These are phyloP conservation scores for Alectura lathami DNA, from an alignment of 2,113 vertebrate genomes.

Conservation along the genomic window DNA sequence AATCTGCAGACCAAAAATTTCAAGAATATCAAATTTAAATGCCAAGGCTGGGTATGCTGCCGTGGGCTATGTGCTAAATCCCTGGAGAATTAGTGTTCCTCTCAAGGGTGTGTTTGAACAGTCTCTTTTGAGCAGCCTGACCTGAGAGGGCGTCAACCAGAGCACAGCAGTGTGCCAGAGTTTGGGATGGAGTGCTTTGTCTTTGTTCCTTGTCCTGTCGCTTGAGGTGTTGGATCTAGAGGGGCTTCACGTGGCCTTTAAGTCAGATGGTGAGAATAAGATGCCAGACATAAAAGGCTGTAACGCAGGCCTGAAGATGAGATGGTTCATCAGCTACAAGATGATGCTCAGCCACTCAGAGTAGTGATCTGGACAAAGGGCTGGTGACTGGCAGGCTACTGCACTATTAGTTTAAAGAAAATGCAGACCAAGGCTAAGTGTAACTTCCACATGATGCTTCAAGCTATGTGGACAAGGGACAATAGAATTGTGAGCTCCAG, in stretches of 20 bases:
- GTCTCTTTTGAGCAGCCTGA: background rate
- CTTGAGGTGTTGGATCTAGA: rapidly evolving
- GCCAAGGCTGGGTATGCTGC: background rate
- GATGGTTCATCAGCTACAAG: background rate
- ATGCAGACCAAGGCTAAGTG: background rate
- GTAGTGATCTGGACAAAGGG: background rate
- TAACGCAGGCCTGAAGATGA: background rate
- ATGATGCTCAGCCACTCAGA: background rate
- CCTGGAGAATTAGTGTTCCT: background rate
- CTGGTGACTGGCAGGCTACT: background rate
- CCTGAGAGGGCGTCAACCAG: background rate
- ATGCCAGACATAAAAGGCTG: background rate
- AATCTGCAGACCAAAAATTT: background rate
- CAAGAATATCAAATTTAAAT: background rate
- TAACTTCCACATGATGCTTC: rapidly evolving
- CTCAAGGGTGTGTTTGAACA: background rate
- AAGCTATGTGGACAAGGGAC: background rate
- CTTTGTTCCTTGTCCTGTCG: rapidly evolving
- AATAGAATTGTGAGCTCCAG: background rate
- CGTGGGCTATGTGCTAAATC: background rate
- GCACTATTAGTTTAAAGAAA: background rate
- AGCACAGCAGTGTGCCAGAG: background rate
- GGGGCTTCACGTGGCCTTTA: too few species aligned
- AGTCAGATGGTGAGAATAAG: background rate
- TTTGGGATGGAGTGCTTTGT: background rate